Base-by-base conservation (phyloP, 2,888 invertebrate genomes). In the Schizotus pectinicornis region DNA sequence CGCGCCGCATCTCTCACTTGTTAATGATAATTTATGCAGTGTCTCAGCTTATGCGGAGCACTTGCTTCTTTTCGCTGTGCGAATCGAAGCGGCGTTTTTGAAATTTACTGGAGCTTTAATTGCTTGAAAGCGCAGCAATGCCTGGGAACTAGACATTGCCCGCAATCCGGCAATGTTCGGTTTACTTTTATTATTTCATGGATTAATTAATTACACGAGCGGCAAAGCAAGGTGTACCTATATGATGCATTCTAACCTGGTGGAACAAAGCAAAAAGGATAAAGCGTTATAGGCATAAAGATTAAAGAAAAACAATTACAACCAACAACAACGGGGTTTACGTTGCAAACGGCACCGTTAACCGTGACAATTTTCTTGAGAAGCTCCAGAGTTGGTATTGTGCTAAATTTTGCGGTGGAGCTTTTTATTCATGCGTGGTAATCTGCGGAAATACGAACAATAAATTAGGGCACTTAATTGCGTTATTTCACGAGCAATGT, bases 1-100 rank as follows among this genome's bases (percentile, higher is more conserved):
- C 56, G 62, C 52, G 41, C 51, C 59, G 47, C 59, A 59, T 59
- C 55, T 59, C 59, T 55, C 59, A 59, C 55, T 59, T 59, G 51
- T 55, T 59, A 59, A 59, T 59, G 59, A 59, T 59, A 59, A 59
- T 59, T 59, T 59, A 59, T 59, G 59, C 59, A 59, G 47, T 55
- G 55, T 59, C 59, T 55, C 51, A 47, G 59, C 55, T 51, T 55
- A 59, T 59, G 46, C 59, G 51, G 59, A 59, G 55, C 59, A 59
- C 51, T 55, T 55, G 51, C 59, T 51, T 41, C 55, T 50, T 59
- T 43, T 43, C 55, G 54, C 48, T 49, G 49, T 49, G 56, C 48
- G 50, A 56, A 56, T 56, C 56, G 36, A 45, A 13, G 50, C 50
- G 51, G 56, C 46, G 33, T 51, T 56, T 56, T 56, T 56, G 45